These are phyloP conservation scores for Arvicanthis niloticus DNA, from an alignment of 2,113 vertebrate genomes.

Conservation along the genomic window DNA sequence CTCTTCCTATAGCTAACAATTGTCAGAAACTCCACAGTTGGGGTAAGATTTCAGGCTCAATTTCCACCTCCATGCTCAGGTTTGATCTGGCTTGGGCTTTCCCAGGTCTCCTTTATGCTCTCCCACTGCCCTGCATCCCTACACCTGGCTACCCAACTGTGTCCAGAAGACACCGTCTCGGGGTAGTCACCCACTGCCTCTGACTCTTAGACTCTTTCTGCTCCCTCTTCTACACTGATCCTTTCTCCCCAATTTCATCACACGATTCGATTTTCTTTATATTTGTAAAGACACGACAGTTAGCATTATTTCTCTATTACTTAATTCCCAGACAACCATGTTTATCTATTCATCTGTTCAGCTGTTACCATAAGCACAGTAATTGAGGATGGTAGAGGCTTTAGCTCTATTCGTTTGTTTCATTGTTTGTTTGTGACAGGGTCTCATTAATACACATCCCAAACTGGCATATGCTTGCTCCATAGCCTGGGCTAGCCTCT, in stretches of 20 bases:
- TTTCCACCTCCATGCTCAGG: background rate
- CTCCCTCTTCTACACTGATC: background rate
- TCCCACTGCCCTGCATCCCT: too few species aligned
- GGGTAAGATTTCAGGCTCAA: background rate
- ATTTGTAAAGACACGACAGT: background rate
- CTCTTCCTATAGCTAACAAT: background rate
- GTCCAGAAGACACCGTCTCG: background rate
- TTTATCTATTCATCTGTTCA: conserved; percentile 17
- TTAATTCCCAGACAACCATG: conserved; percentile 1
- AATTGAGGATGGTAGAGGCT: background rate
- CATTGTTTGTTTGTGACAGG: background rate
- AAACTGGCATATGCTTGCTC: background rate
- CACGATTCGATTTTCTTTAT: conserved; percentile 2
- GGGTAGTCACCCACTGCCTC: too few species aligned
- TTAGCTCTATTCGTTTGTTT: background rate
- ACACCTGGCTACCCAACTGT: background rate
- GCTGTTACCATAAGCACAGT: background rate
- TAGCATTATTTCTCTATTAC: background rate
- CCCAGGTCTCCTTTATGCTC: background rate
- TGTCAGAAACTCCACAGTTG: background rate
- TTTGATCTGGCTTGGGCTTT: too few species aligned
- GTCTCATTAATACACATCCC: background rate
- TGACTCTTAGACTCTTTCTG: background rate
- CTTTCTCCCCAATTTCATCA: background rate
- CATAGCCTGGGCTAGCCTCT: background rate